phyloP scores from a whole-genome alignment of 35 echinoderm and acorn worm species.

The Acanthaster planci region DNA sequence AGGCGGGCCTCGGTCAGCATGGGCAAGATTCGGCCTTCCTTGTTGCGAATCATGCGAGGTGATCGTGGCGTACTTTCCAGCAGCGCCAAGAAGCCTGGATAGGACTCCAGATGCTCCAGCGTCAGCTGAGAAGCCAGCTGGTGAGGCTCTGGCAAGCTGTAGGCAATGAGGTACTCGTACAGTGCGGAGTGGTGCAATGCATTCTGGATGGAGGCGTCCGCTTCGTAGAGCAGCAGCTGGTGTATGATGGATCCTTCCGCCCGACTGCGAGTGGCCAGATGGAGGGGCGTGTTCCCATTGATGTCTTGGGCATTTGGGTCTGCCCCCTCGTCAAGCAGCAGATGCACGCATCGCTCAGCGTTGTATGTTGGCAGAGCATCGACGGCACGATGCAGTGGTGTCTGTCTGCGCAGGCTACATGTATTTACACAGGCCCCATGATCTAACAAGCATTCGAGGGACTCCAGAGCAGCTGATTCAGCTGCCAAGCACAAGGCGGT shows the following conservation, averaged over 20 bases:
- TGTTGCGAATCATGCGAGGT: background rate
- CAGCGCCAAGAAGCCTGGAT: constrained; percentile 8
- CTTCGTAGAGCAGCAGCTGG: constrained; percentile 3
- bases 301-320: constrained; percentile 15
- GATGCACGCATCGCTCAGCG: background rate
- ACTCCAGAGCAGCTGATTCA: background rate
- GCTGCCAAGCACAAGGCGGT: background rate
- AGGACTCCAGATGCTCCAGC: background rate
- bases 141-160: background rate
- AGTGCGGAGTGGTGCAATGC: background rate
- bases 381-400: constrained; percentile 4
- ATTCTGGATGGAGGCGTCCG: constrained; percentile 18
- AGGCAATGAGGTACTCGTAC: constrained; percentile 31
- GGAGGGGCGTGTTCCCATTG: constrained; percentile 33
- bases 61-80: background rate
- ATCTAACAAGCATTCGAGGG: background rate
- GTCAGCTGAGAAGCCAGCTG: background rate
- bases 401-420: background rate
- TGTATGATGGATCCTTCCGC: background rate
- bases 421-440: background rate
- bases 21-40: background rate
- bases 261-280: background rate
- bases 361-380: background rate
- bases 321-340: background rate
- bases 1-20: background rate